Conservation (phyloP, 2,888 invertebrate genomes). For the Gasteruption jaculator region DNA sequence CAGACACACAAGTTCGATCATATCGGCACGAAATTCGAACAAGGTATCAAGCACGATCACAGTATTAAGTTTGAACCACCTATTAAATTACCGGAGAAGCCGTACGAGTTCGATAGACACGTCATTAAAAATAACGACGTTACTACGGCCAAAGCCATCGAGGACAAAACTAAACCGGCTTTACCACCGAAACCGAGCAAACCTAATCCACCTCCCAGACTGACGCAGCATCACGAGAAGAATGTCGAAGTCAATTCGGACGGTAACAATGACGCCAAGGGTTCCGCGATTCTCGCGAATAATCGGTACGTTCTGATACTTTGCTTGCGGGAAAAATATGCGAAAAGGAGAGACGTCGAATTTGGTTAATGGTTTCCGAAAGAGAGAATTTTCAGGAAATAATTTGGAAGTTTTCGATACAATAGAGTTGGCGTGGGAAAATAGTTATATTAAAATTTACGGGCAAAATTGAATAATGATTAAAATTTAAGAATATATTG, state of each 20-base stretch:
- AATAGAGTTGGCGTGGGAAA: too few species aligned
- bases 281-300: background rate
- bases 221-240: conserved; percentile 44
- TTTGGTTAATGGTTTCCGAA: too few species aligned
- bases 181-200: conserved; percentile 74
- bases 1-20: conserved; percentile 21
- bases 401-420: too few species aligned
- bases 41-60: conserved; percentile 34
- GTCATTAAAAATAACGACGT: conserved; percentile 34
- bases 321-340: conserved; percentile 1
- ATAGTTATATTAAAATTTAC: too few species aligned
- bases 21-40: conserved; percentile 27
- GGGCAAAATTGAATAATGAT: too few species aligned
- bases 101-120: conserved; percentile 39
- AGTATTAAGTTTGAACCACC: conserved; percentile 39
- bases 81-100: conserved; percentile 35
- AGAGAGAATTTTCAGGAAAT: too few species aligned
- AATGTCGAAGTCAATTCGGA: conserved; percentile 26
- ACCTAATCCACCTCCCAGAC: conserved; percentile 47
- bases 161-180: conserved; percentile 64
- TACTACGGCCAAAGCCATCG: conserved; percentile 32
- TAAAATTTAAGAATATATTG: too few species aligned
- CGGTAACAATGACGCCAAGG: conserved; percentile 25
- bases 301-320: background rate
- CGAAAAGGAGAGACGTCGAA: too few species aligned